Conservation (phyloP, 2,888 invertebrate species). For the Magallana nippona region DNA sequence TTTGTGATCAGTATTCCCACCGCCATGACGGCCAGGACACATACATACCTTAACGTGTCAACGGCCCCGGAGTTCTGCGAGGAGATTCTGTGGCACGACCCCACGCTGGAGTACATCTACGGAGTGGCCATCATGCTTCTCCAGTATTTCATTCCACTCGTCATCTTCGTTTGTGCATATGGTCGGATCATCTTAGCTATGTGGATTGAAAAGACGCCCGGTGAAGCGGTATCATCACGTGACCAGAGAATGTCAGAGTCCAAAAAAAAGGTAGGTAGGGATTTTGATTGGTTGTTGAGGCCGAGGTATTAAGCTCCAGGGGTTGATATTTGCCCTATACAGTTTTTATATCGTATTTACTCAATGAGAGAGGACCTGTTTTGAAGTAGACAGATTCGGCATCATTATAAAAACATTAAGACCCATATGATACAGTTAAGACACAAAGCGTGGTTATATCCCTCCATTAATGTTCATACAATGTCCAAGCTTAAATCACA, state of each 20-base stretch:
- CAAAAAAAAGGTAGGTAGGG: slow-evolving; percentile 88
- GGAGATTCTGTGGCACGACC: slow-evolving; percentile 65
- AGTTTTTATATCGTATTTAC: too few species aligned
- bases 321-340: too few species aligned
- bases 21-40: slow-evolving; percentile 85
- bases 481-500: background rate
- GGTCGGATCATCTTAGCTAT: slow-evolving; percentile 92
- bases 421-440: too few species aligned
- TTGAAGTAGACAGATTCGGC: too few species aligned
- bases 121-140: slow-evolving; percentile 88
- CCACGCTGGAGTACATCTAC: slow-evolving; percentile 82
- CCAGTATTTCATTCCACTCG: slow-evolving; percentile 91
- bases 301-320: too few species aligned
- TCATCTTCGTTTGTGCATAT: slow-evolving; percentile 92
- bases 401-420: too few species aligned
- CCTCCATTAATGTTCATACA: background rate
- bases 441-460: background rate
- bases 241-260: slow-evolving; percentile 92
- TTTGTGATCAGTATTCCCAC: slow-evolving; percentile 90
- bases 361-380: too few species aligned
- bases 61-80: slow-evolving; percentile 64
- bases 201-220: slow-evolving; percentile 92
- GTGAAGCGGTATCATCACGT: slow-evolving; percentile 91
- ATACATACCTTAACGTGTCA: slow-evolving; percentile 64
- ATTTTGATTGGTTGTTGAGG: too few species aligned